These are phyloP conservation scores for Calliopum simillimum DNA, from an alignment of 2,888 invertebrate species.

Conservation along the genomic window DNA sequence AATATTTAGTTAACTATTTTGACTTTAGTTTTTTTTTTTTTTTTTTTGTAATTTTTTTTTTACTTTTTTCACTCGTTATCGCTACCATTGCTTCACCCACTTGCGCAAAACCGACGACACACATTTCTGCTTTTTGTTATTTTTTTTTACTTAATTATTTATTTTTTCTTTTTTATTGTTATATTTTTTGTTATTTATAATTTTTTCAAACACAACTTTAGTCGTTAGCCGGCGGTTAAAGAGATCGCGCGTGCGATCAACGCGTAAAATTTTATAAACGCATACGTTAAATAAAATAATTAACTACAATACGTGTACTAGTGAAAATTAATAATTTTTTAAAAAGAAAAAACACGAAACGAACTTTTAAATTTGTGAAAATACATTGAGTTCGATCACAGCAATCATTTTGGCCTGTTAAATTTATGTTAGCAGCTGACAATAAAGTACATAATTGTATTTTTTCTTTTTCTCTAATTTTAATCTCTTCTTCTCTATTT, in stretches of 20 bases:
- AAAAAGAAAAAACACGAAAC: no score
- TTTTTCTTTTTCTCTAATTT: constrained; percentile 52
- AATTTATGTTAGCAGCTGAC: no score
- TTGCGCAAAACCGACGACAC: constrained; percentile 10
- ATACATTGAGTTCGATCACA: no score
- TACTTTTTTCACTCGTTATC: constrained; percentile 19
- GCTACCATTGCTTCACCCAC: constrained; percentile 19
- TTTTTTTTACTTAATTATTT: neutral
- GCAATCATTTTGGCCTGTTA: no score
- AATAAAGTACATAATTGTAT: neutral
- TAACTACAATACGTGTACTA: no score
- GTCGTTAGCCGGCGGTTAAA: constrained; percentile 63
- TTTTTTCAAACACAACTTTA: constrained; percentile 50
- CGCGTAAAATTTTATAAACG: neutral
- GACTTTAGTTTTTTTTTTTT: constrained; percentile 19
- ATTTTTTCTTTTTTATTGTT: constrained; percentile 10
- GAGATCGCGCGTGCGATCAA: constrained; percentile 40
- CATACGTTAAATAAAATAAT: neutral
- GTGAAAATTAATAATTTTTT: no score
- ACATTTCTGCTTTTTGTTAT: constrained; percentile 9
- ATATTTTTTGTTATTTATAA: constrained; percentile 40
- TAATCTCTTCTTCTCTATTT: constrained; percentile 39
- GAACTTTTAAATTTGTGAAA: no score
- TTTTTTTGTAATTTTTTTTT: constrained; percentile 3
- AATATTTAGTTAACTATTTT: constrained; percentile 30